Base-by-base conservation (phyloP, 2,113 vertebrate genomes). In the Burhinus bistriatus region DNA sequence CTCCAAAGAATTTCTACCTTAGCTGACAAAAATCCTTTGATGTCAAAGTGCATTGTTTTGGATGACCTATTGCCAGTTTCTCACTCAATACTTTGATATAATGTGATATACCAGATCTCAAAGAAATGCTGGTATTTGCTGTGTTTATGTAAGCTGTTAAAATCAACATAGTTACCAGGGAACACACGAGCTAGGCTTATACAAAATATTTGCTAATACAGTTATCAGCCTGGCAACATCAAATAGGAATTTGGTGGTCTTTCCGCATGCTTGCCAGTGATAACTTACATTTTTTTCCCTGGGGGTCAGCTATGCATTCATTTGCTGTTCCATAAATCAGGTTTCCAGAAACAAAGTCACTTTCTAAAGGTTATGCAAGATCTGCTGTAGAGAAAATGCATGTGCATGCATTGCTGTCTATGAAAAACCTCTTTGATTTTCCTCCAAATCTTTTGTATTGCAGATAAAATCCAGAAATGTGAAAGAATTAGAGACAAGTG, bases 391-490 rank as follows among this genome's bases (percentile, higher is more conserved):
- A 27, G 57, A 26, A 55, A 36, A 79, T 4, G 12, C 15, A 7
- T 0, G 4, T 2, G 10, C 17, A 4, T 2, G 19, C 21, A 4
- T 12, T 12, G 13, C 38, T 30, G 1, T 4, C 36, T 18, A 1
- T 3, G 8, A n/a, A 75, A 90, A 70, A 6, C 7, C 9, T 12
- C 17, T 3, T 11, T 5, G n/a, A 9, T 36, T 77, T 64, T 47
- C 34, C 58, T 57, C 32, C 45, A 27, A 38, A 26, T 15, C 6
- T 34, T 55, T 40, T 32, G 11, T 25, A 38, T 66, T 7, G 51
- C 22, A 40, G 42, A 15, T 32, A 17, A 65, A 76, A 51, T 6
- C 5, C 1, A 21, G 36, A 29, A 45, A 29, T 4, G 9, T 1
- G 2, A 36, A 47, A 11, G 29, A 52, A 58, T 38, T 42, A 11